Conservation (phyloP, 1,140 invertebrate genomes). For the Tribolium castaneum region DNA sequence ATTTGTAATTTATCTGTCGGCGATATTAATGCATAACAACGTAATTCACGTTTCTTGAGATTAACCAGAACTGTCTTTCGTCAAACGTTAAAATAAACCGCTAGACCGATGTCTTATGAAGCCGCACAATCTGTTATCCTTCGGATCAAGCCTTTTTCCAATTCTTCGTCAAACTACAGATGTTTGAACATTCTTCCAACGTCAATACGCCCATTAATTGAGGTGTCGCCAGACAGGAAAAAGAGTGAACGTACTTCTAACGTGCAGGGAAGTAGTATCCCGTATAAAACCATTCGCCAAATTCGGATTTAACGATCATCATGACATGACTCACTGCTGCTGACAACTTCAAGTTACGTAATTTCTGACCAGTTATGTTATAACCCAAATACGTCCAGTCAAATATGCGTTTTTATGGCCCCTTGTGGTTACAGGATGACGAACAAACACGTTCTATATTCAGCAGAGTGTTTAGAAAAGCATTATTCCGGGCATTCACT, state of each 20-base stretch:
- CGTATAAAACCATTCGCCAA: not conserved
- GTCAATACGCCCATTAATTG: too few relatives aligned
- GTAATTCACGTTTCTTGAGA: too few relatives aligned
- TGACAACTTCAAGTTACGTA: not conserved
- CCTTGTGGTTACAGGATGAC: not conserved
- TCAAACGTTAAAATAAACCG: too few relatives aligned
- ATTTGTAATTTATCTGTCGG: too few relatives aligned
- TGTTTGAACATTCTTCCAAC: too few relatives aligned
- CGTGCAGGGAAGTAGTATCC: not conserved
- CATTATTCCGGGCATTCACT: slow-evolving; percentile 35
- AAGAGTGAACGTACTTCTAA: slow-evolving; percentile 4
- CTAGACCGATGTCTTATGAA: too few relatives aligned
- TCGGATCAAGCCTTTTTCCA: too few relatives aligned
- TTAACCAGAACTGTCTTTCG: too few relatives aligned
- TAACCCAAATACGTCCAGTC: not conserved
- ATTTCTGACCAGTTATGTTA: not conserved
- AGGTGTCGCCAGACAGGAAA: not conserved
- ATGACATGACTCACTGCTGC: not conserved
- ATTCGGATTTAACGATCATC: not conserved
- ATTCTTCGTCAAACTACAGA: too few relatives aligned
- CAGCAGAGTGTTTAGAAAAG: not conserved
- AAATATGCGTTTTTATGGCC: not conserved
- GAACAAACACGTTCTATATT: slow-evolving; percentile 27
- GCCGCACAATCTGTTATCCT: too few relatives aligned
- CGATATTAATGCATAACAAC: too few relatives aligned